Evolutionary conservation across 2,113 vertebrate genomes (phyloP), one percentile per base, ranked within the genome.

Genomic region (Pteronura brasiliensis): DNA sequence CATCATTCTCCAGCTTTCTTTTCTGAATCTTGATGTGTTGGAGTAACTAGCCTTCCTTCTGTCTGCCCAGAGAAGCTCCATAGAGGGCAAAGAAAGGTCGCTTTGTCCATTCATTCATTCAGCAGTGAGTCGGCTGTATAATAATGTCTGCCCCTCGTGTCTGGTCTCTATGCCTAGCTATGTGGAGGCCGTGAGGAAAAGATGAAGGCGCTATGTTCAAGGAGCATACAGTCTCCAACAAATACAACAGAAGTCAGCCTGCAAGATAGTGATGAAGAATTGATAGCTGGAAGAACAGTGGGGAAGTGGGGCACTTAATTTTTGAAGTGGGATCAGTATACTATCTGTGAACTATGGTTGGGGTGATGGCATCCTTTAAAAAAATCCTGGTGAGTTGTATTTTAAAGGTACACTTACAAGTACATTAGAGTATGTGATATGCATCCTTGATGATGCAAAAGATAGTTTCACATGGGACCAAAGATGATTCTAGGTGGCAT

Each of bases 361-460:
- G 49, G 7, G 34, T 87, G 29, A 59, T 77, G 27, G 21, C 49
- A 81, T 55, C 57, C n/a, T 85, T 89, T 65, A 59, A 71, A 91
- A 91, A 90, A 82, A 79, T 63, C 23, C n/a, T 95, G 49, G 18
- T 88, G 82, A 93, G 88, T 47, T 79, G 42, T 42, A 90, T 90
- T 86, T 92, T 77, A 79, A 65, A 55, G 25, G 52, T 88, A 31
- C 6, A 59, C 36, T 80, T 65, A 29, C 34, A 81, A 23, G 18
- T n/a, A 82, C 49, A 52, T n/a, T 80, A 55, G 61, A 39, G 80
- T 63, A 42, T 61, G 65, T 65, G 65, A 86, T 13, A 59, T 21
- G 8, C 39, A 44, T 86, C 34, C 49, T 47, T n/a, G 39, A 86
- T 39, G 74, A 65, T 42, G 20, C 31, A 61, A 79, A 44, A 89